Base-by-base conservation (phyloP, 2,797 vertebrate species). In the Helarctos malayanus region DNA sequence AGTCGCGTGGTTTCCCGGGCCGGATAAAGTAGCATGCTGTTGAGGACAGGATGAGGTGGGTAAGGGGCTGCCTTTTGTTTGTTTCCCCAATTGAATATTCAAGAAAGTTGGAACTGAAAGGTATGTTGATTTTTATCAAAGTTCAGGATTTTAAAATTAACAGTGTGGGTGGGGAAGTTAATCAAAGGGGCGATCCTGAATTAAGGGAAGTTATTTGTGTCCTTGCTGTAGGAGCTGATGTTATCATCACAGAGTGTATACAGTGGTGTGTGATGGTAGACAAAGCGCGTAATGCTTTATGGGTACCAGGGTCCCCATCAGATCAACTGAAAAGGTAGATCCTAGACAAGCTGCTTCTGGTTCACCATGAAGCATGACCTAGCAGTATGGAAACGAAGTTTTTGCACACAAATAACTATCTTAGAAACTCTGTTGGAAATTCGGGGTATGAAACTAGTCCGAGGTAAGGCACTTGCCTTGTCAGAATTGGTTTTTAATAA, bases 341-440 rank as follows among this genome's bases (percentile, higher is more conserved):
- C 19, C 80, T 94, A 68, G 41, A 18, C 81, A 49, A 52, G 61
- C 75, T 91, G 56, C 78, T 94, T 5, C 94, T 79, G n/a, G 38
- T 47, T 91, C 65, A 52, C 47, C 4, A 29, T 85, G 75, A 47
- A 45, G 68, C 90, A 65, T 0, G 4, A 96, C 95, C 91, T 93
- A 95, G 92, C 59, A 84, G 29, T 61, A 87, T 35, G 73, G 96
- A 92, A 87, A 91, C 94, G 41, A 63, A 49, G 13, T 49, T 84
- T 97, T 75, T 65, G 89, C 65, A 8, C 73, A 54, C 63, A 93
- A 92, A 92, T 88, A 7, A 61, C 16, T 27, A 65, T 90, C 35
- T 96, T 96, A 89, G 88, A 88, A 96, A 78, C 11, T 83, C 94
- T 73, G 16, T 68, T 91, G 32, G 32, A 81, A 96, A 94, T 54